Evolutionary conservation across 2,888 invertebrate species (phyloP), one percentile per base, ranked within the genome.

Genomic region (Trimorus sp.): DNA sequence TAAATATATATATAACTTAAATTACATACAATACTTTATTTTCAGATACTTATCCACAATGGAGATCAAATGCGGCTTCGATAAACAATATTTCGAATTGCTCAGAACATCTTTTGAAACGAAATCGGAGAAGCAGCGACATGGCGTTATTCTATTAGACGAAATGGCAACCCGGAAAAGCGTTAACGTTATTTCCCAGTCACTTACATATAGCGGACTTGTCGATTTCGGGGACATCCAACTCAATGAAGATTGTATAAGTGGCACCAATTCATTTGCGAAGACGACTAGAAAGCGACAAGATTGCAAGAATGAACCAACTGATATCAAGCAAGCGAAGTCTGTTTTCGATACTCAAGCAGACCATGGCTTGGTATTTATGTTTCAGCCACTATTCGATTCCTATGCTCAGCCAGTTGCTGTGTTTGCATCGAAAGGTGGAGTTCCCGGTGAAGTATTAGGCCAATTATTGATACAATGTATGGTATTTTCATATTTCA

Each of bases 371-470:
- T 74, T 63, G 14, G 74, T 74, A 15, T 37, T 74, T n/a, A 63
- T 63, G 42, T 86, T 84, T 59, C 84, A 85, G 68, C 82, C 86
- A 9, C 45, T 85, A 7, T 74, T 63, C 15, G 83, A 80, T 42
- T 49, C 59, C 7, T 83, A 69, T 54, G 77, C 82, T 51, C 86
- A 86, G 42, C 82, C 84, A 11, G 60, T 85, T 14, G 84, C 81
- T 5, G 84, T 85, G 8, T 85, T 84, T 38, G 82, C 83, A 2
- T 85, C 82, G 1, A 79, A 73, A 68, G 81, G 82, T 8, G 56
- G 83, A 9, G 53, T 53, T 9, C 9, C 14, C 16, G 53, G 83
- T 11, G 78, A 76, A 26, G 49, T 79, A 16, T 15, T 48, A 12
- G 54, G 80, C 11, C 15, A 53, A 16, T 9, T 53, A 8, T 9